Conservation (phyloP, 2,113 vertebrate genomes). For the Brachirus orientalis region DNA sequence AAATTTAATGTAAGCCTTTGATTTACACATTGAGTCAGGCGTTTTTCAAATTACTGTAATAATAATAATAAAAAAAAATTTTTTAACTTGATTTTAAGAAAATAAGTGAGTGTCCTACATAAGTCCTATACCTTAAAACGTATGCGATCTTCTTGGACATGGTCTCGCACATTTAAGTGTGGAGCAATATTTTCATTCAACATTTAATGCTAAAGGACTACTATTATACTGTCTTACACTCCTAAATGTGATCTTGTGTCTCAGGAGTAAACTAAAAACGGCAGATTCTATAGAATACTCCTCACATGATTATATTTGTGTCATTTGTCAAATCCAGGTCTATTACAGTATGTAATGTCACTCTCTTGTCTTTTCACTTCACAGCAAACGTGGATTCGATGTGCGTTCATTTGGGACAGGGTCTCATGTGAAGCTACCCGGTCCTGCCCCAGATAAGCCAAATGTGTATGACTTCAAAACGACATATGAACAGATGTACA, state of each 20-base stretch:
- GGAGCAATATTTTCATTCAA: too few species aligned
- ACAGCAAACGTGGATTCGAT: constrained; percentile 96
- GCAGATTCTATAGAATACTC: background rate
- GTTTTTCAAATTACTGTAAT: too few species aligned
- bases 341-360: constrained; percentile 32
- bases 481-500: constrained; percentile 99
- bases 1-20: too few species aligned
- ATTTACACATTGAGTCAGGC: too few species aligned
- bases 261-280: background rate
- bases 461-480: constrained; percentile 99
- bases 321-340: background rate
- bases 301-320: background rate
- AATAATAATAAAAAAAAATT: too few species aligned
- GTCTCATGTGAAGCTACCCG: constrained; percentile 96
- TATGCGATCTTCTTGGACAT: too few species aligned
- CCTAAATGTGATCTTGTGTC: background rate
- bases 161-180: too few species aligned
- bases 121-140: too few species aligned
- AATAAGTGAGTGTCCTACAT: too few species aligned
- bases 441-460: constrained; percentile 97
- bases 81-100: too few species aligned
- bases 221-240: background rate
- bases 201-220: too few species aligned
- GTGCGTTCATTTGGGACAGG: constrained; percentile 98
- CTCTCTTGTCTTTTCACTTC: constrained; percentile 74